Base-by-base conservation (phyloP, 2,888 invertebrate species). In the Caenorhabditis drosophilae region DNA sequence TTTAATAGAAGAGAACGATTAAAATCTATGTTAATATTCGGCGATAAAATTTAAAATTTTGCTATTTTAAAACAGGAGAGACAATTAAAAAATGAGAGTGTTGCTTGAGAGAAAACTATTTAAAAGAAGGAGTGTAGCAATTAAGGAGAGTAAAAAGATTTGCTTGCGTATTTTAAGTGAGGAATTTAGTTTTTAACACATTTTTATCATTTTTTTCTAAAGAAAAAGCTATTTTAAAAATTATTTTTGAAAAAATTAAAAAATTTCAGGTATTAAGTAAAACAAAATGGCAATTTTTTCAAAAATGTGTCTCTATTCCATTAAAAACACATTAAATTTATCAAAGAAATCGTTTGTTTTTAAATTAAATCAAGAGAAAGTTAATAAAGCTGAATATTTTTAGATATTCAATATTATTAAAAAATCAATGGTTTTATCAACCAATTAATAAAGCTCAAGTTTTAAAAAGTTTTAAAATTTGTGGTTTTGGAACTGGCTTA, bases 201-300 rank as follows among this genome's bases (percentile, higher is more conserved):
- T 31, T 31, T 31, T 31, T 31, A 31, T 31, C n/a, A n/a, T 31
- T 31, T 31, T 31, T 31, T 31, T 31, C 31, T 12, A 31, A 31
- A 31, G 6, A 6, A 31, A 12, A 31, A 31, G 12, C 6, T 31
- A 31, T 31, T 31, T 31, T 31, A 9, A 31, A 31, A 31, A 12
- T 31, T 31, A 9, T 31, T 31, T 31, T 31, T 31, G 31, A 31
- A 31, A 12, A 31, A 31, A n/a, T n/a, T n/a, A n/a, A n/a, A n/a
- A n/a, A n/a, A n/a, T n/a, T n/a, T n/a, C n/a, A 18, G 20, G 4
- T 20, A 20, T 40, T 9, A 15, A 25, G 6, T 16, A 16, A 27
- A 27, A 4, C 44, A 47, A 35, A 50, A 63, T 63, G 63, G 36
- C 63, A 15, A 63, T 63, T 42, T 41, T 63, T 46, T 63, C 57